Evolutionary conservation across 2,888 invertebrate species (phyloP).

Genomic region (Eupithecia abbreviata): DNA sequence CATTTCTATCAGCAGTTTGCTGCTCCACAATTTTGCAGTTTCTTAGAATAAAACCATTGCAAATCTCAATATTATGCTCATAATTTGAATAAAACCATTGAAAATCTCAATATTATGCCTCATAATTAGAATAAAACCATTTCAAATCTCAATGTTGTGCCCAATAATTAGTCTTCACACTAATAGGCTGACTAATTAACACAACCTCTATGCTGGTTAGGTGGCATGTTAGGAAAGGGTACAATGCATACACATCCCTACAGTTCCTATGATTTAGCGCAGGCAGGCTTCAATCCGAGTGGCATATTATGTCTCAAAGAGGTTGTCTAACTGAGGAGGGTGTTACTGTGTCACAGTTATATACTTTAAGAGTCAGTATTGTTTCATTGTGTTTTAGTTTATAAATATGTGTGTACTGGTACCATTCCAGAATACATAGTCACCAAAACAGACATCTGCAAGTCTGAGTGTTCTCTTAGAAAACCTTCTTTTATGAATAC

Average conservation of each 20-base stretch:
- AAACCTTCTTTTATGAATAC: not conserved
- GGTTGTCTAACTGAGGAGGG: not conserved
- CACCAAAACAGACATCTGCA: no score
- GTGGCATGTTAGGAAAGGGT: not conserved
- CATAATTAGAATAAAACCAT: not conserved
- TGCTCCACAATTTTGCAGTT: not conserved
- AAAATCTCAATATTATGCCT: not conserved
- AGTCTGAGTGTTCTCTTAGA: no score
- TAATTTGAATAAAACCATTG: not conserved
- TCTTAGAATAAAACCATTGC: not conserved
- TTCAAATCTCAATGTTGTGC: not conserved
- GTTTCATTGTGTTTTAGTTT: no score
- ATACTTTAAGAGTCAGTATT: no score
- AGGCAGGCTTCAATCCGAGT: not conserved
- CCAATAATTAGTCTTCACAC: not conserved
- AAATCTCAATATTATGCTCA: not conserved
- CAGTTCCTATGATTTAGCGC: not conserved
- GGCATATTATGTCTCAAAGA: not conserved
- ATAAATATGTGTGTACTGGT: no score
- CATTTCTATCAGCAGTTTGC: not conserved
- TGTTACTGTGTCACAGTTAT: not conserved
- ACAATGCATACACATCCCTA: not conserved
- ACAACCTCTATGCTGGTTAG: not conserved
- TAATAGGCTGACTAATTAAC: not conserved
- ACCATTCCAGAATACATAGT: no score